Evolutionary conservation across 2,888 invertebrate genomes (phyloP), one percentile per base, ranked within the genome.

Genomic region (Pristionchus mayeri): DNA sequence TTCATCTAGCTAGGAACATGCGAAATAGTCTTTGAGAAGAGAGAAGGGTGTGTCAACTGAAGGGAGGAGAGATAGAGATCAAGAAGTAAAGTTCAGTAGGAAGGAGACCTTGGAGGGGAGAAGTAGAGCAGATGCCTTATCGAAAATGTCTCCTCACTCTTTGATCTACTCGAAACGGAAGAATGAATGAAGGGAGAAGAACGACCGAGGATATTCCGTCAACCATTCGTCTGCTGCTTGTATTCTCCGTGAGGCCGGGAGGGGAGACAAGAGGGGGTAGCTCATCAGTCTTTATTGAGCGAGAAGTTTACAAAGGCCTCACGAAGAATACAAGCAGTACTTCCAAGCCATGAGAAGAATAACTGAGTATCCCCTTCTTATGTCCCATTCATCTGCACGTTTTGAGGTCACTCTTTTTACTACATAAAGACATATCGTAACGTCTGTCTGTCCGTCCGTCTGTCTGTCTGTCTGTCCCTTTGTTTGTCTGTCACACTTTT

Each of bases 71-170:
- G 67, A 67, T 67, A 37, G 37, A 21, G 37, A 67, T 67, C 67
- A 37, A 34, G 34, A 67, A 67, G 67, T 67, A 67, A 67, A 67
- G 67, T 67, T 67, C 67, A 67, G 67, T 37, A 21, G 67, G 37
- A 67, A 67, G 37, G 24, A 37, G 67, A 67, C 67, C 67, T 67
- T 67, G 67, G 67, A 34, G n/a, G 54, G 18, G 11, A 16, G 67
- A 67, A 67, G 67, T 67, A 67, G 67, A 67, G 67, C 67, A 67
- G 67, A 67, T 67, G 34, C 37, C 67, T 67, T 67, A 67, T 67
- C 67, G 67, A 37, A 37, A 67, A 67, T 37, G 37, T 18, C 18
- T 63, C 18, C 18, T 34, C 21, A 67, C 16, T 37, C 67, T 37
- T 67, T 67, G 67, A 67, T 67, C 67, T 67, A 67, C 67, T 37